phyloP scores from a whole-genome alignment of 2,888 invertebrate species.

The Drosophila quinaria region DNA sequence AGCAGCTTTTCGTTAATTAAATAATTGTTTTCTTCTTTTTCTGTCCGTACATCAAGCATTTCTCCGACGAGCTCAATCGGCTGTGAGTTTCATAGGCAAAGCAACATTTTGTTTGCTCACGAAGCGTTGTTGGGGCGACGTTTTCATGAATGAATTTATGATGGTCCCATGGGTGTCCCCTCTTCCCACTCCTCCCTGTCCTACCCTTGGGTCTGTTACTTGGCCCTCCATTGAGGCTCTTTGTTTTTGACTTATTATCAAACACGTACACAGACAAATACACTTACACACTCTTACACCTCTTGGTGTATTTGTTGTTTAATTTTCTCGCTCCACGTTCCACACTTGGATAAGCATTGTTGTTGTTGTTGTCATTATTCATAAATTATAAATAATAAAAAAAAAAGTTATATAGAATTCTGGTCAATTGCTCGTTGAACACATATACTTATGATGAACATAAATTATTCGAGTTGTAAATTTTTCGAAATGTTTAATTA shows the following conservation, averaged over 20 bases:
- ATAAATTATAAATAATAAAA: slow-evolving; percentile 60
- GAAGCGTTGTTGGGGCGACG: slow-evolving; percentile 28
- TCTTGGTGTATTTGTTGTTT: slow-evolving; percentile 40
- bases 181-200: neutral
- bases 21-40: neutral
- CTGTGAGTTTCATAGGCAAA: slow-evolving; percentile 14
- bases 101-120: slow-evolving; percentile 33
- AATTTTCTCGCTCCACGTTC: slow-evolving; percentile 51
- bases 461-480: slow-evolving; percentile 74
- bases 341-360: slow-evolving; percentile 9
- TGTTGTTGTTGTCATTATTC: slow-evolving; percentile 43
- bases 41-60: slow-evolving; percentile 12
- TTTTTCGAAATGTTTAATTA: slow-evolving; percentile 70
- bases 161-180: slow-evolving; percentile 40
- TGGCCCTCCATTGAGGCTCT: slow-evolving; percentile 19
- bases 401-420: slow-evolving; percentile 34
- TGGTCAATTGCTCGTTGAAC: slow-evolving; percentile 73
- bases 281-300: slow-evolving; percentile 18
- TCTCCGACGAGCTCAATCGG: slow-evolving; percentile 28
- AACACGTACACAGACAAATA: slow-evolving; percentile 34
- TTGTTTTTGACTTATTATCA: slow-evolving; percentile 54
- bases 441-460: slow-evolving; percentile 46
- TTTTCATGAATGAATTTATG: slow-evolving; percentile 80
- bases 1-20: slow-evolving; percentile 3
- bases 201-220: slow-evolving; percentile 2